A percentile compares a stretch with the other conserved stretches of the same genome.
Conservation (phyloP, 2,797 vertebrate genomes). For the Coracias cyanogaster region DNA sequence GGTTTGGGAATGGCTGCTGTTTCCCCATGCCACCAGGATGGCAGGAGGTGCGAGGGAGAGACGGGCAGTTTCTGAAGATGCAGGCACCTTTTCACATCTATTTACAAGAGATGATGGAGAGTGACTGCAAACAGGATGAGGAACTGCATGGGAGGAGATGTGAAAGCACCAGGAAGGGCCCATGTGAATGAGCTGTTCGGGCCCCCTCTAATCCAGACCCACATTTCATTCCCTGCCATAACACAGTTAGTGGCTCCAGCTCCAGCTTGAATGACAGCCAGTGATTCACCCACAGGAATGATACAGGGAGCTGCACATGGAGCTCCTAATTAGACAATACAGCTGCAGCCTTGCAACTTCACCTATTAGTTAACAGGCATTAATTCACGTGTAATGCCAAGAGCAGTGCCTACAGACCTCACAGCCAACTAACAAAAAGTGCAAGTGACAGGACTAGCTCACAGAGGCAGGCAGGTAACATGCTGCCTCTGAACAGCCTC, state of each 20-base stretch:
- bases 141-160: conserved; percentile 29
- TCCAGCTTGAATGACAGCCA: neutral
- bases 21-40: rapidly evolving
- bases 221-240: neutral
- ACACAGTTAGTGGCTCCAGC: neutral
- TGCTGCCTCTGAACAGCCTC: neutral
- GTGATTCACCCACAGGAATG: neutral
- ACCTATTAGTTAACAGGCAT: neutral
- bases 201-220: neutral
- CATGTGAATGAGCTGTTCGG: conserved; percentile 38
- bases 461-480: neutral
- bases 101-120: neutral
- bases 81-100: neutral
- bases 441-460: neutral
- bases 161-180: neutral
- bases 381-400: neutral
- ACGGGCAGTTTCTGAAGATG: neutral
- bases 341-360: neutral
- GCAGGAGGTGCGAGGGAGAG: neutral
- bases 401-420: neutral
- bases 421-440: neutral
- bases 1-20: neutral
- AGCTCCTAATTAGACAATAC: neutral
- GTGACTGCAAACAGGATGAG: conserved; percentile 1
- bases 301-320: neutral